Evolutionary conservation across 1,140 invertebrate species (phyloP).

Genomic region (Leptinotarsa lineolata): DNA sequence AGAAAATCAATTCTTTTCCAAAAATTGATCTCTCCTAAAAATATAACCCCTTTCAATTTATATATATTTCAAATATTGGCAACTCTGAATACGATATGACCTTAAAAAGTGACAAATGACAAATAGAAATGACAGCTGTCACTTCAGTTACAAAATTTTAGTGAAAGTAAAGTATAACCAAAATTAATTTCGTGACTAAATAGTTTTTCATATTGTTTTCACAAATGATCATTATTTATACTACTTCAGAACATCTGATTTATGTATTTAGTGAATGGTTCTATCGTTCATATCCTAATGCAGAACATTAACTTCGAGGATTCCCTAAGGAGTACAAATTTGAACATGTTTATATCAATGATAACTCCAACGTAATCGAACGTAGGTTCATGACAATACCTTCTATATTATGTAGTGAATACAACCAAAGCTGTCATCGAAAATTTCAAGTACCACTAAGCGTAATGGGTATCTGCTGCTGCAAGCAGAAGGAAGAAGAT

Average conservation of each 20-base stretch:
- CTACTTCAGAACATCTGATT: not conserved
- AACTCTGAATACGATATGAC: not conserved
- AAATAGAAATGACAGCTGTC: not conserved
- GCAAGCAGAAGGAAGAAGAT: slow-evolving; percentile 62
- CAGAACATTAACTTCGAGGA: slow-evolving; percentile 24
- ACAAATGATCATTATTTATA: not conserved
- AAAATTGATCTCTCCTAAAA: too few relatives aligned
- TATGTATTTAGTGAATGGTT: slow-evolving; percentile 13
- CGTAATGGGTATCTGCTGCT: slow-evolving; percentile 67
- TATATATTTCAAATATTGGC: not conserved
- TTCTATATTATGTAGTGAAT: slow-evolving; percentile 30
- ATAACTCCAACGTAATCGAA: slow-evolving; percentile 46
- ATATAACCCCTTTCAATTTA: too few relatives aligned
- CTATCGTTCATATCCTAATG: slow-evolving; percentile 29
- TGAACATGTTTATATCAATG: slow-evolving; percentile 43
- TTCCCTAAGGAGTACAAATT: slow-evolving; percentile 29
- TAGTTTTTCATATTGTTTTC: not conserved
- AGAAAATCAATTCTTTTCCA: too few relatives aligned
- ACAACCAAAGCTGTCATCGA: slow-evolving; percentile 24
- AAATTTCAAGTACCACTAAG: slow-evolving; percentile 19
- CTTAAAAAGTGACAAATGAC: not conserved
- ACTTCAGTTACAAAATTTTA: not conserved
- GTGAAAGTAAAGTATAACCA: not conserved
- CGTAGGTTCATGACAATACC: slow-evolving; percentile 8
- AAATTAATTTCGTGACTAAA: not conserved